Percentiles rank a stretch among this genome's conserved stretches.
phyloP scores from a whole-genome alignment of 1,140 invertebrate genomes.

The Zophobas morio region DNA sequence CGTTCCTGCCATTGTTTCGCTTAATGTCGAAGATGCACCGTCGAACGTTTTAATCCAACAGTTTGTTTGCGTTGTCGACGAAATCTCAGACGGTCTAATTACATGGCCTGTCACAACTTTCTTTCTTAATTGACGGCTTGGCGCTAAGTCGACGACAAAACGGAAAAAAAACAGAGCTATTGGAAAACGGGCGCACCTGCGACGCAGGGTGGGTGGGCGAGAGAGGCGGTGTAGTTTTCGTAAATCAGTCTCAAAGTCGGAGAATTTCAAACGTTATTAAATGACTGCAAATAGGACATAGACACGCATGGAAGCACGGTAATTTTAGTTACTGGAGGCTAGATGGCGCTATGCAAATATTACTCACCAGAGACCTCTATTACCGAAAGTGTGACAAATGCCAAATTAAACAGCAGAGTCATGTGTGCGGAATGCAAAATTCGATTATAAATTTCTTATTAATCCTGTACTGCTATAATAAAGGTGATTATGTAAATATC shows the following conservation, averaged over 20 bases:
- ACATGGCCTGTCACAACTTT: slow-evolving; percentile 39
- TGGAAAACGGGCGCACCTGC: slow-evolving; percentile 7
- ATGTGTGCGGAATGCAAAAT: too few species aligned
- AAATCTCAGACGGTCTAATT: slow-evolving; percentile 26
- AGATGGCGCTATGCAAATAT: too few species aligned
- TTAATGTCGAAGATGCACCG: slow-evolving; percentile 26
- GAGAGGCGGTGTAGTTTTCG: background rate
- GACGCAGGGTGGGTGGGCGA: background rate
- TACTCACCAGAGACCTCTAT: too few species aligned
- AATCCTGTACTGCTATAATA: too few species aligned
- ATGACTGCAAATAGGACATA: too few species aligned
- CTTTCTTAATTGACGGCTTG: slow-evolving; percentile 29
- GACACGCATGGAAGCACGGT: too few species aligned
- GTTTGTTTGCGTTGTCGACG: slow-evolving; percentile 17
- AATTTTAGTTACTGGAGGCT: too few species aligned
- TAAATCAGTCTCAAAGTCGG: background rate
- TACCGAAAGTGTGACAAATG: too few species aligned
- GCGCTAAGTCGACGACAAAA: slow-evolving; percentile 8
- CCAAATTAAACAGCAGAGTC: too few species aligned
- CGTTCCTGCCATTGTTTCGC: slow-evolving; percentile 32
- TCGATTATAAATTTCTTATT: too few species aligned
- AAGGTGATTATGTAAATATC: too few species aligned
- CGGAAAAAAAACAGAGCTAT: slow-evolving; percentile 8
- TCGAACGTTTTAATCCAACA: slow-evolving; percentile 8
- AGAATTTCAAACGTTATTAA: background rate